These are phyloP conservation scores for Meandrusa payeni DNA, from an alignment of 2,888 invertebrate genomes.

Conservation along the genomic window DNA sequence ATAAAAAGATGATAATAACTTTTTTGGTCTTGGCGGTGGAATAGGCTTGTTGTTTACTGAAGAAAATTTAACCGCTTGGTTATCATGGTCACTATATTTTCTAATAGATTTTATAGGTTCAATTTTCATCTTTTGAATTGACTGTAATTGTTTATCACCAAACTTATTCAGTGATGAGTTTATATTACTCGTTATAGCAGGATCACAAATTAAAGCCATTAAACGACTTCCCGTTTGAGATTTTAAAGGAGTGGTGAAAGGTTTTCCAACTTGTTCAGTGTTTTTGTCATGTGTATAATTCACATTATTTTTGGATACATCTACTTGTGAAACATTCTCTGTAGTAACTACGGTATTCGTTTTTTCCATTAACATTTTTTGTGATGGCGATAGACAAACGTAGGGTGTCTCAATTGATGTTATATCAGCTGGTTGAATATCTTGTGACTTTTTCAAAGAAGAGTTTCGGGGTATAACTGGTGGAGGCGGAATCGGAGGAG, in stretches of 20 bases:
- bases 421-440: slow-evolving; percentile 80
- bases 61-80: not conserved
- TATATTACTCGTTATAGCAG: slow-evolving; percentile 56
- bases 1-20: slow-evolving; percentile 59
- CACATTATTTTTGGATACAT: slow-evolving; percentile 86
- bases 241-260: slow-evolving; percentile 60
- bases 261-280: slow-evolving; percentile 30
- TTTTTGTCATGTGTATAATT: slow-evolving; percentile 69
- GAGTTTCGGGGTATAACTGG: slow-evolving; percentile 60
- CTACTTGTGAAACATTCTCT: slow-evolving; percentile 82
- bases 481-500: slow-evolving; percentile 15
- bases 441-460: slow-evolving; percentile 61
- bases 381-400: slow-evolving; percentile 87
- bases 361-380: slow-evolving; percentile 81
- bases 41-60: slow-evolving; percentile 52
- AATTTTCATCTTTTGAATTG: slow-evolving; percentile 35
- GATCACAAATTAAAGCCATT: slow-evolving; percentile 82
- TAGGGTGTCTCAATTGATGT: slow-evolving; percentile 82
- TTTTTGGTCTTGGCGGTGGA: slow-evolving; percentile 64
- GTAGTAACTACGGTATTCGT: slow-evolving; percentile 69
- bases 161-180: slow-evolving; percentile 42
- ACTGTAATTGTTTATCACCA: slow-evolving; percentile 39
- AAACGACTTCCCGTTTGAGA: slow-evolving; percentile 81
- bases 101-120: slow-evolving; percentile 29
- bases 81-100: slow-evolving; percentile 31